Evolutionary conservation across 2,797 vertebrate species (phyloP), one percentile per base, ranked within the genome.

Genomic region (Enoplosus armatus): DNA sequence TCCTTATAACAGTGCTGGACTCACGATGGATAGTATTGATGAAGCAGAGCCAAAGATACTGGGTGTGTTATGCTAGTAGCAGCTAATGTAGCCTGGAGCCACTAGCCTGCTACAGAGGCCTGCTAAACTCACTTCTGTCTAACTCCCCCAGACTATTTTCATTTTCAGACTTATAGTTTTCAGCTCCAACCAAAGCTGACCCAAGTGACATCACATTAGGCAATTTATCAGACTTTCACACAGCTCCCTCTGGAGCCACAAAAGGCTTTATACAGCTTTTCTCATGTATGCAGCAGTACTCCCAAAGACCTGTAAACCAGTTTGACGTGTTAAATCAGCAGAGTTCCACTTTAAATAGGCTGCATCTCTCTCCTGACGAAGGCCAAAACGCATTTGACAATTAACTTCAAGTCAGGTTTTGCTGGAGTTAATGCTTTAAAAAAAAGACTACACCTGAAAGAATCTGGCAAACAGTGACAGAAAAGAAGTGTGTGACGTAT

Each of bases 11-110:
- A 37, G 6, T 10, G 8, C 26, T 31, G 9, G 31, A 63, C 1
- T 61, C 18, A 27, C 4, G 1, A 45, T 8, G 5, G 7, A 59
- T 54, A 29, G 24, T 53, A 45, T 8, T 37, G 8, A n/a, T n/a
- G n/a, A n/a, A n/a, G 39, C 29, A 41, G 33, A 72, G 51, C 5
- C 35, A 73, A 29, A 35, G 16, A 51, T 22, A 11, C 3, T 2
- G 1, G 18, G 4, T 14, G 15, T 54, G 33, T 73, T 26, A 56
- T 24, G 0, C 5, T 53, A 37, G 39, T 16, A 37, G 31, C 5
- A 5, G 77, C 56, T 37, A 47, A 62, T 55, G 45, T 54, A 70
- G 59, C 68, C 68, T 51, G 47, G 3, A 70, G 51, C 20, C 2
- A 20, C 55, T 51, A 51, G 62, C 71, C 62, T 53, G 4, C 53